Base-by-base conservation (phyloP, 2,797 vertebrate species). In the Pseudochirops cupreus region DNA sequence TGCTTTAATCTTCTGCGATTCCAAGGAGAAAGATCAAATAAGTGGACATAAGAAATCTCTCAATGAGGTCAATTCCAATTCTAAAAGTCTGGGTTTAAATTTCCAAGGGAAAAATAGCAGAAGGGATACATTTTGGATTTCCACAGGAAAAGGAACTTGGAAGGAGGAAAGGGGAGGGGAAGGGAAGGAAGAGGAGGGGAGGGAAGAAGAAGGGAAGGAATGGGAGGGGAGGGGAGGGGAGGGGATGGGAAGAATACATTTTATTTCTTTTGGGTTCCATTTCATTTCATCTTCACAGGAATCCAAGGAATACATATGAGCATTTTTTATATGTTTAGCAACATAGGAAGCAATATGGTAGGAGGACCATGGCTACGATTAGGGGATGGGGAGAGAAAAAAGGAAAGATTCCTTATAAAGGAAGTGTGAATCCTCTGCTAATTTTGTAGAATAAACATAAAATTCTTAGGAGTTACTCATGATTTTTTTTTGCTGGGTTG, bases 61-160 rank as follows among this genome's bases (percentile, higher is more conserved):
- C 89, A 91, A 16, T 56, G 92, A 97, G 21, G 57, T 58, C 92
- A 94, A 87, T 55, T 55, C 56, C 56, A 89, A 91, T 31, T 94
- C 96, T 87, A 82, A 95, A 97, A 91, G 28, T 82, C 94, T 91
- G 93, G 92, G 54, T 91, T 92, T 91, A 50, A 4, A 4, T 94
- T 96, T 89, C 91, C 93, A 92, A 95, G 91, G 94, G 55, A 96
- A 96, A 95, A 93, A 95, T 46, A 87, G 62, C 53, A 94, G 39
- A 11, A 94, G 29, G 94, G n/a, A 91, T 52, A n/a, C n/a, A 95
- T 1, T 87, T 74, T 59, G 57, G 39, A 5, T 94, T 96, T 93
- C 90, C 93, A 91, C 93, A 91, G 95, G 74, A 96, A 96, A 95
- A 93, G 95, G 56, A 90, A 82, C 55, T 62, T 46, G 33, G 93